A percentile compares a stretch with the other conserved stretches of the same genome.
These are phyloP conservation scores for Hemicentrotus pulcherrimus DNA, from an alignment of 35 echinoderm and acorn worm genomes.

Conservation along the genomic window DNA sequence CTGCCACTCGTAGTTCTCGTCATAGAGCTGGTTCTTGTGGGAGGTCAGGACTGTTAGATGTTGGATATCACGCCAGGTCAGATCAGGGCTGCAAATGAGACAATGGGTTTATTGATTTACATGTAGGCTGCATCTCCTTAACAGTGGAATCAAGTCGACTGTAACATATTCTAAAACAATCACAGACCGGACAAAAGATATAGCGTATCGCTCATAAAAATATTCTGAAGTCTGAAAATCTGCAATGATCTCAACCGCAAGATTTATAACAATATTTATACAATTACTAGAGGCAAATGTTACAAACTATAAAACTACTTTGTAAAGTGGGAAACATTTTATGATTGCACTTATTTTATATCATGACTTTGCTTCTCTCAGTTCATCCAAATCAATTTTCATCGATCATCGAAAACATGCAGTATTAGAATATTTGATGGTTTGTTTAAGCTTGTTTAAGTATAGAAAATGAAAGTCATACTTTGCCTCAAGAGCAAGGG, in stretches of 20 bases:
- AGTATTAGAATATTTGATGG: background rate
- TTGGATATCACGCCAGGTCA: slow-evolving; percentile 96
- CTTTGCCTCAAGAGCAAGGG: slow-evolving; percentile 83
- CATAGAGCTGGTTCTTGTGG: slow-evolving; percentile 92
- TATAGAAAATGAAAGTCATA: background rate
- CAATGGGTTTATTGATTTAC: background rate
- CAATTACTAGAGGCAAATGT: too few relatives aligned
- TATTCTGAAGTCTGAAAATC: too few relatives aligned
- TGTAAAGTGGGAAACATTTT: too few relatives aligned
- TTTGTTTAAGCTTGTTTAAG: background rate
- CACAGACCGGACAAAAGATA: too few relatives aligned
- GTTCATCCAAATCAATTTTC: too few relatives aligned
- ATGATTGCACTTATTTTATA: too few relatives aligned
- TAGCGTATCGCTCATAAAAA: too few relatives aligned
- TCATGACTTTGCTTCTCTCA: too few relatives aligned
- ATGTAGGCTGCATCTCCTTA: background rate
- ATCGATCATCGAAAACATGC: background rate
- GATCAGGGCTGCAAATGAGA: slow-evolving; percentile 60
- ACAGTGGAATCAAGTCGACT: background rate
- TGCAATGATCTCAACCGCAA: too few relatives aligned
- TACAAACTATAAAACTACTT: too few relatives aligned
- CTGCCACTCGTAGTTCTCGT: slow-evolving; percentile 96
- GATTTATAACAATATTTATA: too few relatives aligned
- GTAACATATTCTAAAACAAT: background rate
- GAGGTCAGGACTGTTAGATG: slow-evolving; percentile 95